These are phyloP conservation scores for Melanaphis sacchari DNA, from an alignment of 1,140 invertebrate species.

Conservation along the genomic window DNA sequence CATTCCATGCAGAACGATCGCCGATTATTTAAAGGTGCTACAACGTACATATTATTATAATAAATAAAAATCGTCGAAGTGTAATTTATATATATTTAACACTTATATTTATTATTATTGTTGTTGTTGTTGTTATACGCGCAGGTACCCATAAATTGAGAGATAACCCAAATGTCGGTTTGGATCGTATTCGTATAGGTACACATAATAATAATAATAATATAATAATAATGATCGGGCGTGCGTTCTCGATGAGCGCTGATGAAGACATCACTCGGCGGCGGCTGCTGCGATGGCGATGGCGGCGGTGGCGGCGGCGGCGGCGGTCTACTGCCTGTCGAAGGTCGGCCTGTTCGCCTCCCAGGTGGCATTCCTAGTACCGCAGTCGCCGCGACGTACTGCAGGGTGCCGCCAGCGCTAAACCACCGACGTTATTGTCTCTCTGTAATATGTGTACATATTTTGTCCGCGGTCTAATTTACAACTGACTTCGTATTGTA, in stretches of 20 bases:
- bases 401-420: conserved; percentile 54
- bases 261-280: conserved; percentile 56
- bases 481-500: conserved; percentile 24
- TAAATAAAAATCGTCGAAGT: not conserved
- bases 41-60: not conserved
- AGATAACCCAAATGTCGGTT: conserved; percentile 1
- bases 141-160: not conserved
- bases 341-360: conserved; percentile 56
- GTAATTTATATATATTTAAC: conserved; percentile 31
- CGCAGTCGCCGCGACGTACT: not conserved
- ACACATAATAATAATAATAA: conserved; percentile 49
- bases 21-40: not conserved
- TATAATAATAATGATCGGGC: conserved; percentile 42
- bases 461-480: conserved; percentile 47
- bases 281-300: not conserved
- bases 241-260: conserved; percentile 10
- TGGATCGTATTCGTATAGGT: not conserved
- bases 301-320: not conserved
- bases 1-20: not conserved
- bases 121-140: not conserved
- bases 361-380: conserved; percentile 54
- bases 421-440: conserved; percentile 48
- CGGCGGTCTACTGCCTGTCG: conserved; percentile 27
- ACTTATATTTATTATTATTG: conserved; percentile 12
- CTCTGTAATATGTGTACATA: not conserved